Evolutionary conservation across 2,797 vertebrate species (phyloP), one percentile per base, ranked within the genome.

Genomic region (Chrysocyon brachyurus): DNA sequence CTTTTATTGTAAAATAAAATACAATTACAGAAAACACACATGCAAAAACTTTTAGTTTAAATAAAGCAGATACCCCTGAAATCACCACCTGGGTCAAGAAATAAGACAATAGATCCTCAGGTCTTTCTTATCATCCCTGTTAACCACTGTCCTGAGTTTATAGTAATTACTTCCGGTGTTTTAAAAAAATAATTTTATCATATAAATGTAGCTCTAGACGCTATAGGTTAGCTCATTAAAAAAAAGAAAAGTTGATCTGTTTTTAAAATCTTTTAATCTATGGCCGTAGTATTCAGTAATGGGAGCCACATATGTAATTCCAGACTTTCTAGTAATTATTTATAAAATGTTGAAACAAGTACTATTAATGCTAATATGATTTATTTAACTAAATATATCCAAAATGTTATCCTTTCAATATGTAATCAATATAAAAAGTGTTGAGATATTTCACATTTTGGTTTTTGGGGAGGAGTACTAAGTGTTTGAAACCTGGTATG

Each of bases 101-200:
- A 73, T 52, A 64, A 24, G 90, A n/a, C 22, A 28, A 90, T 2
- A 2, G 33, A 3, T 24, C 22, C 17, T 11, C 8, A 7, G 77
- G 12, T 54, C 6, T 17, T 46, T 40, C 59, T 52, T 16, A 59
- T 26, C 33, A 17, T 54, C 40, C n/a, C 12, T 12, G 11, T 77
- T 40, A 52, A 81, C 33, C 19, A 61, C 73, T 57, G 12, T 56
- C 46, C 36, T 33, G 26, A 63, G n/a, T 87, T 78, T 72, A 5
- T 54, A 52, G 17, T 66, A 63, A 82, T 52, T 86, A 82, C 11
- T 90, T 88, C 68, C 7, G 57, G 6, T 78, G 79, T 73, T 95
- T 94, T 49, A 14, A 84, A 77, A 79, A 96, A 84, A 52, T 68
- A 36, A 17, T 87, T 90, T 91, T 70, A 64, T 87, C 11, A 40